Evolutionary conservation across 2,888 invertebrate species (phyloP).

Genomic region (Andricus quercusramuli): DNA sequence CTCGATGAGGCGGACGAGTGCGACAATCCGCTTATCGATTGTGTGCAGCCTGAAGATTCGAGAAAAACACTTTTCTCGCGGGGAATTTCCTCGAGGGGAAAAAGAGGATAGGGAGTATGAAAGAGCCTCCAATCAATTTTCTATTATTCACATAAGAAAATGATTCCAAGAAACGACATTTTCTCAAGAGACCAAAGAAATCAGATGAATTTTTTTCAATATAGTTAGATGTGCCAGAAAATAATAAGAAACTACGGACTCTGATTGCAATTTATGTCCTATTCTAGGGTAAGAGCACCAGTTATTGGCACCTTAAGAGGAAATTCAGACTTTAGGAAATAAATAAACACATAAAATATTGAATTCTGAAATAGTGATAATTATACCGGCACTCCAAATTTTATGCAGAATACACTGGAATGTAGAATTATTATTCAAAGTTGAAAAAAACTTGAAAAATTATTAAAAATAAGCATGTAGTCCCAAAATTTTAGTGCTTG

Average conservation of each 20-base stretch:
- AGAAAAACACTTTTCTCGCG: conserved; percentile 11
- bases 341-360: no score
- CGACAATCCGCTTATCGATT: conserved; percentile 40
- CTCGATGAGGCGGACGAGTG: conserved; percentile 34
- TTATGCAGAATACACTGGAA: no score
- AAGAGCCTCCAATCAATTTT: neutral
- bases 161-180: neutral
- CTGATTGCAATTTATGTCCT: no score
- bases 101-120: neutral
- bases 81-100: neutral
- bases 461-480: no score
- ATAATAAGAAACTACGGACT: neutral
- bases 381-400: no score
- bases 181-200: neutral
- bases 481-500: no score
- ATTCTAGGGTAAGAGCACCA: no score
- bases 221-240: neutral
- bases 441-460: no score
- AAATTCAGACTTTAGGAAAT: no score
- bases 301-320: no score
- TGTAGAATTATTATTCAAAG: no score
- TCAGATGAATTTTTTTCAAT: neutral
- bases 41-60: conserved; percentile 15
- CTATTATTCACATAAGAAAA: neutral
- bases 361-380: no score